Conservation (phyloP, 2,888 invertebrate genomes). For the Epinotia demarniana region DNA sequence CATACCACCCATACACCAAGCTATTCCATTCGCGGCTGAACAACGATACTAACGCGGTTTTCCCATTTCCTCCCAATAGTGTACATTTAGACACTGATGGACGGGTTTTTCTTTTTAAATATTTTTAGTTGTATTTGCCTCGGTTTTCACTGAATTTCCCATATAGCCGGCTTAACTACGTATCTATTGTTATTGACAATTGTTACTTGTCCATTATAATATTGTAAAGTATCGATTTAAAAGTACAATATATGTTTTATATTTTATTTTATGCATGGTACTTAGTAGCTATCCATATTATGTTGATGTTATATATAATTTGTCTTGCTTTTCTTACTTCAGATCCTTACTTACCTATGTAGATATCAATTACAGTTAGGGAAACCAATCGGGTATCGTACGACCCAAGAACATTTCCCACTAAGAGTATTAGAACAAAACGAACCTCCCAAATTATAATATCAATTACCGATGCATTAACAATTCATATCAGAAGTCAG, state of each 20-base stretch:
- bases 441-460: slow-evolving; percentile 81
- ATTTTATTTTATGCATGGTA: too few relatives aligned
- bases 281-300: too few relatives aligned
- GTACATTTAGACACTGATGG: slow-evolving; percentile 63
- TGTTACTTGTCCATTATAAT: not conserved
- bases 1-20: slow-evolving; percentile 11
- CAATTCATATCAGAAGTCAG: slow-evolving; percentile 83
- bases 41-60: slow-evolving; percentile 45
- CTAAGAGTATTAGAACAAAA: slow-evolving; percentile 73
- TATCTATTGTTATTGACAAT: not conserved
- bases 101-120: slow-evolving; percentile 66
- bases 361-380: not conserved
- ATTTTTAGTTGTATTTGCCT: slow-evolving; percentile 54
- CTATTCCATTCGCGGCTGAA: slow-evolving; percentile 12
- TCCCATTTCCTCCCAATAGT: slow-evolving; percentile 59
- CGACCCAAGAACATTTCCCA: slow-evolving; percentile 51
- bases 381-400: not conserved
- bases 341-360: too few relatives aligned
- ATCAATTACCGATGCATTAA: slow-evolving; percentile 84
- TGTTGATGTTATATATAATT: too few relatives aligned
- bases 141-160: not conserved
- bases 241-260: too few relatives aligned
- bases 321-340: too few relatives aligned
- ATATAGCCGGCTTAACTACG: not conserved
- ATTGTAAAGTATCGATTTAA: not conserved